Base-by-base conservation (phyloP, 2,888 invertebrate genomes). In the Rhogogaster chlorosoma region DNA sequence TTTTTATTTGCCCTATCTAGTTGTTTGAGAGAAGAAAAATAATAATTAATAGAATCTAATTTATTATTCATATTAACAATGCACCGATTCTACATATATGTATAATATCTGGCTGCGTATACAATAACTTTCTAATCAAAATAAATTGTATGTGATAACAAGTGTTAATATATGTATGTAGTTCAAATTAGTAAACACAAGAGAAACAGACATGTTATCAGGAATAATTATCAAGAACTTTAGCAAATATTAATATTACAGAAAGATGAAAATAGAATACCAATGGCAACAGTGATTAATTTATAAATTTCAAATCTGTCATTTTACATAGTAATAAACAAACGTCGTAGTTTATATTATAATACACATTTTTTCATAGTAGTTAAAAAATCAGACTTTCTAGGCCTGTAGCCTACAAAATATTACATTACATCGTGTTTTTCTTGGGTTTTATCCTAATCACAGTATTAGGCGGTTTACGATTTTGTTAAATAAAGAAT, bases 361-460 rank as follows among this genome's bases (percentile, higher is more conserved):
- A 90, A 90, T 92, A 92, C 92, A 92, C 91, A 90, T 90, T 90
- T 89, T 90, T 89, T 90, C 90, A 88, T 90, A 91, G 89, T 92
- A 91, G 90, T 92, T 93, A 91, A 91, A 92, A 92, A 93, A 93
- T 93, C 93, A 93, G 93, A 93, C 93, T 93, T 93, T 93, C 91
- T 91, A 92, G 93, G 92, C 93, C 91, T 89, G 89, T 84, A 89
- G 91, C 91, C 92, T 89, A 90, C 89, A 88, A 92, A 92, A 91
- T 90, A 90, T 71, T 86, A 87, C 86, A 86, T 87, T 86, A 85
- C 82, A 85, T 86, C 85, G 85, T 86, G 77, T 73, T 80, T 84
- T 84, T 85, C 61, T 86, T 84, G 90, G 89, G 89, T 88, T 91
- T 90, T 90, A 89, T 89, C 90, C 91, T 91, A 92, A 91, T 93